phyloP scores from a whole-genome alignment of 2,113 vertebrate species.

The Reinhardtius hippoglossoides region DNA sequence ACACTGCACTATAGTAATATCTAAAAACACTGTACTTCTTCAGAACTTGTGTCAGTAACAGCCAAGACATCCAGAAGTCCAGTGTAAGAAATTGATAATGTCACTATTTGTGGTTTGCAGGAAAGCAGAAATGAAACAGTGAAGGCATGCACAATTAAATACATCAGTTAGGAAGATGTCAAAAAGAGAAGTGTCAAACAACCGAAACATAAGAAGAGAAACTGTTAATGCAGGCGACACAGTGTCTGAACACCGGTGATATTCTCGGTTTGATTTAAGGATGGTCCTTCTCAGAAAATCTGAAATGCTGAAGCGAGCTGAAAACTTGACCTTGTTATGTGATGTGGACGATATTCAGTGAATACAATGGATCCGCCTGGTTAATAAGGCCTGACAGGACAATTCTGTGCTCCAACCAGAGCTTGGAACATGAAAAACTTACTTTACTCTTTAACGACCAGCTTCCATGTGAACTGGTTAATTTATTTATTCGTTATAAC shows the following conservation, averaged over 20 bases:
- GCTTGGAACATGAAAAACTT: too few species aligned
- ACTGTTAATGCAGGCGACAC: slow-evolving; percentile 11
- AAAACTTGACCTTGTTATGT: background rate
- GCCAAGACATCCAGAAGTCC: slow-evolving; percentile 15
- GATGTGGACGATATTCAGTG: background rate
- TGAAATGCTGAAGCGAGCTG: background rate
- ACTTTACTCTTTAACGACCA: too few species aligned
- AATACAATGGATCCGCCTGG: background rate
- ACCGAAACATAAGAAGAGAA: slow-evolving; percentile 6
- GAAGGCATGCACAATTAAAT: slow-evolving; percentile 55
- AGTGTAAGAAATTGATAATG: slow-evolving; percentile 64
- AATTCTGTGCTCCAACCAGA: too few species aligned
- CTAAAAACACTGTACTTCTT: slow-evolving; percentile 2
- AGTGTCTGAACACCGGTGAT: background rate
- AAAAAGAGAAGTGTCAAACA: slow-evolving; percentile 31
- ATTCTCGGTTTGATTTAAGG: background rate
- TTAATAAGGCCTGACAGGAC: too few species aligned
- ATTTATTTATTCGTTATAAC: too few species aligned
- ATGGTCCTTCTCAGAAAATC: background rate
- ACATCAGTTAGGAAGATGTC: slow-evolving; percentile 32
- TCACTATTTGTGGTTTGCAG: slow-evolving; percentile 69
- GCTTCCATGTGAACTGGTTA: too few species aligned
- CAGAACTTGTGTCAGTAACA: background rate
- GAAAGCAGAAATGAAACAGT: slow-evolving; percentile 81
- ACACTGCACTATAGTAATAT: too few species aligned